Evolutionary conservation across 2,888 invertebrate species (phyloP).

Genomic region (Leptinotarsa peninsularis): DNA sequence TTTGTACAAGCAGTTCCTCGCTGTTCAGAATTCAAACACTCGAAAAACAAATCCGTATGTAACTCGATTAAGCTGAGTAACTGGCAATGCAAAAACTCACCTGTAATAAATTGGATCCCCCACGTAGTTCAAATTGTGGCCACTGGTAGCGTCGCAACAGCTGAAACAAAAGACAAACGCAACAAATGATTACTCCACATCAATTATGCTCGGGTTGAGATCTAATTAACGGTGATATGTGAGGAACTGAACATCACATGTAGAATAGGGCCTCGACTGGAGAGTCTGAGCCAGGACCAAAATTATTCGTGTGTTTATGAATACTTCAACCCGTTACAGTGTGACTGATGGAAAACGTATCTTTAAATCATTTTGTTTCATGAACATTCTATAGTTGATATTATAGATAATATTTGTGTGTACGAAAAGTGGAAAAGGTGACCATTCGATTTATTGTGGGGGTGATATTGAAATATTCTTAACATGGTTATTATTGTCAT

Average conservation of each 20-base stretch:
- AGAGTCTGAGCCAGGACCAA: not conserved
- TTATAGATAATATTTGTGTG: too few relatives aligned
- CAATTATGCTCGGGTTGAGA: conserved; percentile 1
- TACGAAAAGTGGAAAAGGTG: too few relatives aligned
- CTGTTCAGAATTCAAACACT: not conserved
- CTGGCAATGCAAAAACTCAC: conserved; percentile 50
- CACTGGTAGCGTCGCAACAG: conserved; percentile 56
- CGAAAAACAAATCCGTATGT: not conserved
- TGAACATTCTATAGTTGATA: too few relatives aligned
- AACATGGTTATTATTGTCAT: too few relatives aligned
- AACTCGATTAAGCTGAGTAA: not conserved
- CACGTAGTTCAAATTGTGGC: conserved; percentile 46
- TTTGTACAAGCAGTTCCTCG: not conserved
- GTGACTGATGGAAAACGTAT: not conserved
- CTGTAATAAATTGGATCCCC: conserved; percentile 54
- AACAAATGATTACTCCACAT: not conserved
- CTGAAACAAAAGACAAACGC: conserved; percentile 56
- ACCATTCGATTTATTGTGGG: too few relatives aligned
- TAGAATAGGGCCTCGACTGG: not conserved
- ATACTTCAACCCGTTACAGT: too few relatives aligned
- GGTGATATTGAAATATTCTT: too few relatives aligned
- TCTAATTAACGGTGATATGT: conserved; percentile 11
- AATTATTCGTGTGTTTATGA: not conserved
- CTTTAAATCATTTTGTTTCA: too few relatives aligned
- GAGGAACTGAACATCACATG: not conserved